Evolutionary conservation across 1,140 invertebrate species (phyloP), one percentile per base, ranked within the genome.

Genomic region (Tetramorium parvispinum): DNA sequence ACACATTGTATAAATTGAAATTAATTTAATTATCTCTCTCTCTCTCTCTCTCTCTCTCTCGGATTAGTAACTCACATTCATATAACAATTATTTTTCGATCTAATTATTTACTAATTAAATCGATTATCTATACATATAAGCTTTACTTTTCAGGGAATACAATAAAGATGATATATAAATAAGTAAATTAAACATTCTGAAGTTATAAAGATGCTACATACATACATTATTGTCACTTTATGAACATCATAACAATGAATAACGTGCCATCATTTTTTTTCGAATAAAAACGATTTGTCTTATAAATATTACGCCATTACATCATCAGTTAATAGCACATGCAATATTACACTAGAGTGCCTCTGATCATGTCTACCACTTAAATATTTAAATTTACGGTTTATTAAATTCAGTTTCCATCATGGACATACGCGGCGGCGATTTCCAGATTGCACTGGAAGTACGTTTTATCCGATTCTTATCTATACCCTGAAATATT

Each of bases 371-470:
- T 18, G 57, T 21, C 51, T 0, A 37, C 11, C 11, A 16, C 18
- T 49, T 43, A 57, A 27, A 13, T 18, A 71, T 24, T 32, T 43
- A 51, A 75, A 57, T 71, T 51, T 43, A 57, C 21, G 16, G 37
- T 21, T 76, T 6, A 49, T 70, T 0, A 46, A 61, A 85, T 21
- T 89, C 76, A 0, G 46, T 0, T 61, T 76, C 66, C 85, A 89
- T 95, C 91, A 94, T 93, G 6, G 96, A 96, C 91, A 94, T 96
- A 77, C 96, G 93, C 0, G 97, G 97, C 10, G 97, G 97, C 27
- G 96, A 96, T 86, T 96, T 96, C 97, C 97, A 97, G 49, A 97
- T 95, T 27, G 96, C 97, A 89, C 97, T 97, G 1, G 97, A 97
- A 53, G 97, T 97, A 43, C 97, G 95, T 90, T 97, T 96, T 75